Conservation (phyloP, 2,888 invertebrate species). For the Mythimna pallens region DNA sequence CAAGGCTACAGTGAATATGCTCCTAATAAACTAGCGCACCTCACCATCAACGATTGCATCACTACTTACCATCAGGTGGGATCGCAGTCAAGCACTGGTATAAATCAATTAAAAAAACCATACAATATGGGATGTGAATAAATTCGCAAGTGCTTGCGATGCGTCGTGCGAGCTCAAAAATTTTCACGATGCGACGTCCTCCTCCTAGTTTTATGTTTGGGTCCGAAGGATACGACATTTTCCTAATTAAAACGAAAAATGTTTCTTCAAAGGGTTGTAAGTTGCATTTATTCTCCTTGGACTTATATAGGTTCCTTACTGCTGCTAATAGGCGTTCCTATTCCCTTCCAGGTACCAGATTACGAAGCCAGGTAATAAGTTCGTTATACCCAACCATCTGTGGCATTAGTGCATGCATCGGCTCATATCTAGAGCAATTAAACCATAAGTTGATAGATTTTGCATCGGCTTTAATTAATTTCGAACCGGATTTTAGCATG, state of each 20-base stretch:
- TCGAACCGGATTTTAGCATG: not conserved
- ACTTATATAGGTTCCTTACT: not conserved
- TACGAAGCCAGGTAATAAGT: slow-evolving; percentile 2
- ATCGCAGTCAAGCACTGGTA: no score
- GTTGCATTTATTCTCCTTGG: not conserved
- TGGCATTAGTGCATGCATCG: slow-evolving; percentile 17
- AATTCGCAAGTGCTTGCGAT: no score
- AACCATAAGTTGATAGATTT: slow-evolving; percentile 21
- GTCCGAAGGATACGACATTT: no score
- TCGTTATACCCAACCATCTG: slow-evolving; percentile 28
- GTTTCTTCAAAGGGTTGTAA: not conserved
- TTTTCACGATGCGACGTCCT: no score
- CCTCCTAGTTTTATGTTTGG: no score
- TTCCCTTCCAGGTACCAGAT: not conserved
- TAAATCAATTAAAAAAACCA: no score
- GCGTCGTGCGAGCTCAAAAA: no score
- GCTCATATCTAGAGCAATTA: slow-evolving; percentile 9
- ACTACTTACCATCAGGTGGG: no score
- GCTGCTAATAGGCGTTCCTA: slow-evolving; percentile 11
- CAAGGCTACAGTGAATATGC: no score
- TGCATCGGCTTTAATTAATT: slow-evolving; percentile 19
- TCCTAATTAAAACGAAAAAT: not conserved
- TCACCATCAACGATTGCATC: no score
- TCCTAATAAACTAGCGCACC: no score
- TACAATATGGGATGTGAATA: no score